Conservation (phyloP, 2,113 vertebrate genomes). For the Megalops atlanticus region DNA sequence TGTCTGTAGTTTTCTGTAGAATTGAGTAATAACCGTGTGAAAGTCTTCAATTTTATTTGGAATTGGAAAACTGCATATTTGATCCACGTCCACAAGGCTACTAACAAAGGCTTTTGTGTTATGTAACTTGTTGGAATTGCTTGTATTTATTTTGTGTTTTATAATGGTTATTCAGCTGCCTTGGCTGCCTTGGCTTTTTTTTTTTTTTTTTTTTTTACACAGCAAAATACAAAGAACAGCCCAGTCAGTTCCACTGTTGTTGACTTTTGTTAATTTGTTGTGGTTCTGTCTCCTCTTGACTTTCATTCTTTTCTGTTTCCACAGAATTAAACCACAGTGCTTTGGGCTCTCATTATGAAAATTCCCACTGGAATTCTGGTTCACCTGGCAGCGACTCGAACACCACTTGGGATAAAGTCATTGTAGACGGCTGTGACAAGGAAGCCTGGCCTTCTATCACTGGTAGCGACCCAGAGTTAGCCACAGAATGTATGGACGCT, state of each 20-base stretch:
- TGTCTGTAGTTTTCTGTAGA: no score
- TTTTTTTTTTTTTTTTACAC: background rate
- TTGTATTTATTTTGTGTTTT: background rate
- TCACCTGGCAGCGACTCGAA: conserved; percentile 86
- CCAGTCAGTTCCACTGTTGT: background rate
- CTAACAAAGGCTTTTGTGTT: background rate
- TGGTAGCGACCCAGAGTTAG: conserved; percentile 85
- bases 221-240: background rate
- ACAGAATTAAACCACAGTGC: conserved; percentile 87
- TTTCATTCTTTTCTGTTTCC: conserved; percentile 33
- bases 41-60: background rate
- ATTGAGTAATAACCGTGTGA: background rate
- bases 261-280: background rate
- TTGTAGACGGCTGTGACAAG: conserved; percentile 86
- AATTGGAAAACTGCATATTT: background rate
- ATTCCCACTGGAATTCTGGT: conserved; percentile 86
- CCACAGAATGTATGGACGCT: conserved; percentile 94
- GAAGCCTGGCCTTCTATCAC: conserved; percentile 84
- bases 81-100: background rate
- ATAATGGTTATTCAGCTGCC: background rate
- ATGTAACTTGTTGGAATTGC: background rate
- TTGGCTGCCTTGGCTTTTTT: background rate
- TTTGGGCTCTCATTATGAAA: conserved; percentile 95
- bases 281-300: no score
- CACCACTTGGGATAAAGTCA: conserved; percentile 92